phyloP scores from a whole-genome alignment of 2,113 vertebrate genomes.

The Thamnophis sirtalis region DNA sequence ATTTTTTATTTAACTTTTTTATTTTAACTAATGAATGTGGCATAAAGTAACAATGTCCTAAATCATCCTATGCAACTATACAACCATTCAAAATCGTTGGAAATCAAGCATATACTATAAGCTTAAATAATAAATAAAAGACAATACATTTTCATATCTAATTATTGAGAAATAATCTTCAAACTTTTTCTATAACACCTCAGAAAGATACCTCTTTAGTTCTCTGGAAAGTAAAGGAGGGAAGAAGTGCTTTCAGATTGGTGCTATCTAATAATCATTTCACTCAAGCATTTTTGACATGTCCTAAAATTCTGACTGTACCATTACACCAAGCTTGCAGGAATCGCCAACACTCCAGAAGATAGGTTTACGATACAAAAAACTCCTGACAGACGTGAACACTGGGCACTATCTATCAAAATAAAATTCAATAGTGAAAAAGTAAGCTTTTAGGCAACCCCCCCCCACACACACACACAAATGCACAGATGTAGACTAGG shows the following conservation, averaged over 20 bases:
- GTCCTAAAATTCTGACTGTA: not conserved
- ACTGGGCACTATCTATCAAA: not conserved
- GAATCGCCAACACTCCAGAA: not conserved
- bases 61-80: not conserved
- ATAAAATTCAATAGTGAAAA: not conserved
- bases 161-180: not conserved
- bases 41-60: not conserved
- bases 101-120: not conserved
- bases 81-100: not conserved
- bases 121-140: not conserved
- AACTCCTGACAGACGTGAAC: not conserved
- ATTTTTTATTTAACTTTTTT: not conserved
- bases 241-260: not conserved
- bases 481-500: not conserved
- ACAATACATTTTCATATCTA: not conserved
- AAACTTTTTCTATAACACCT: not conserved
- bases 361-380: not conserved
- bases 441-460: not conserved
- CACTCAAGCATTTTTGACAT: not conserved
- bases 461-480: too few species aligned
- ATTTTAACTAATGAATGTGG: not conserved
- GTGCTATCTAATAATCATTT: not conserved
- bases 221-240: not conserved
- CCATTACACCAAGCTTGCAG: not conserved
- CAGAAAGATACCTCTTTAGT: not conserved